phyloP scores from a whole-genome alignment of 1,140 invertebrate genomes.

The Bombus impatiens region DNA sequence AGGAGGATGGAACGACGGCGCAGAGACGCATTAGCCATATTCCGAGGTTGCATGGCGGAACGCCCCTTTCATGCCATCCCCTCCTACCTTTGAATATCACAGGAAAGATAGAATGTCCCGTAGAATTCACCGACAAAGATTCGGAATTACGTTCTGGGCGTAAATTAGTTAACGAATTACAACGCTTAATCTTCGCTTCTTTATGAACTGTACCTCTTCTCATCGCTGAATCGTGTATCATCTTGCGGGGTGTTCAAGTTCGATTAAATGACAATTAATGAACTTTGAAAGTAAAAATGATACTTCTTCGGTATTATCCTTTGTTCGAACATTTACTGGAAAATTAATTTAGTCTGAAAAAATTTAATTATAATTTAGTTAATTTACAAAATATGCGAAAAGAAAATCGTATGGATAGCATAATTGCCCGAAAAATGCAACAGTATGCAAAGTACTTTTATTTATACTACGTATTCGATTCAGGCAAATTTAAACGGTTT shows the following conservation, averaged over 20 bases:
- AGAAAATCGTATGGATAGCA: neutral
- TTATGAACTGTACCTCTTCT: neutral
- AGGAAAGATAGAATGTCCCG: constrained; percentile 45
- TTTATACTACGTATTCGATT: neutral
- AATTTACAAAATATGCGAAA: neutral
- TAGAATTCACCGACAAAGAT: constrained; percentile 23
- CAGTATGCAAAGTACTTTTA: neutral
- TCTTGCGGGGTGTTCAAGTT: neutral
- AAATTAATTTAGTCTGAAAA: neutral
- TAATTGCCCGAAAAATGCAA: neutral
- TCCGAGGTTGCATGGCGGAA: constrained; percentile 80
- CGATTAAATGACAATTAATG: neutral
- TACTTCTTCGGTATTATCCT: neutral
- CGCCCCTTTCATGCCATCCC: constrained; percentile 70
- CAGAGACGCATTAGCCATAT: constrained; percentile 77
- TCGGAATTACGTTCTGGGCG: constrained; percentile 5
- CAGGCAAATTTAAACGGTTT: neutral
- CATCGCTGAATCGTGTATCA: neutral
- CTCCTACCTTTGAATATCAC: constrained; percentile 47
- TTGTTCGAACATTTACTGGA: neutral
- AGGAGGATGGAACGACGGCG: constrained; percentile 59
- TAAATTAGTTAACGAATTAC: constrained; percentile 50
- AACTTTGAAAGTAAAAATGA: neutral
- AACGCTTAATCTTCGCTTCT: constrained; percentile 27
- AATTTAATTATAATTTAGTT: neutral